Evolutionary conservation across 2,113 vertebrate genomes (phyloP), one percentile per base, ranked within the genome.

Genomic region (Delphinapterus leucas): DNA sequence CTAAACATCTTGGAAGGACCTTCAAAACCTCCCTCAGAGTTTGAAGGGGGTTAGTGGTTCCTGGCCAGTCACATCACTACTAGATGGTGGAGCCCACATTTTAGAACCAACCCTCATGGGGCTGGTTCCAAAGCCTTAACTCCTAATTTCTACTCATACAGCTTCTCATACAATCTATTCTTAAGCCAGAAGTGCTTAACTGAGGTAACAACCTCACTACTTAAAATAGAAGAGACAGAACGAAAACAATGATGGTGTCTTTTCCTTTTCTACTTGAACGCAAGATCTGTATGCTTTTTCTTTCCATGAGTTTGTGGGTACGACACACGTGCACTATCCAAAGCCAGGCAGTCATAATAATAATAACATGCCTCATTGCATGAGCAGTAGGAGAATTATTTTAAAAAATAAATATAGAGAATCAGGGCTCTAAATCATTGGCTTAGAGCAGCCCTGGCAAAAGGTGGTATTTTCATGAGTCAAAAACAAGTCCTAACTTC

Each of bases 401-500:
- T 2, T 36, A 47, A 65, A 88, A 94, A 96, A 94, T 90, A 97
- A 96, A 95, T 71, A 96, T 3, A 76, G 82, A 28, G 11, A 89
- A 90, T 63, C 11, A 1, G 68, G 60, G n/a, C 58, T 95, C 63
- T 95, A 92, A 97, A 95, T 97, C 95, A 97, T 23, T 96, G 93
- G 80, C 84, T 97, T 87, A 61, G 70, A 93, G 87, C 8, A 90
- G 49, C 38, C 47, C 33, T 84, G 86, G 79, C 60, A 90, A 93
- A 93, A 93, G 47, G 65, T 92, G 77, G 49, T 93, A 87, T 92
- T 97, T 97, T 80, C 83, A 88, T 3, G 61, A 95, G 88, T 97
- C 31, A 81, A 97, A 97, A 95, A 73, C 60, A 96, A 97, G 58
- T 76, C 70, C 17, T 84, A 80, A 87, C 70, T 91, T 98, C 97